A percentile compares a stretch with the other conserved stretches of the same genome.
Conservation (phyloP, 2,888 invertebrate species). For the Orthosia gothica region DNA sequence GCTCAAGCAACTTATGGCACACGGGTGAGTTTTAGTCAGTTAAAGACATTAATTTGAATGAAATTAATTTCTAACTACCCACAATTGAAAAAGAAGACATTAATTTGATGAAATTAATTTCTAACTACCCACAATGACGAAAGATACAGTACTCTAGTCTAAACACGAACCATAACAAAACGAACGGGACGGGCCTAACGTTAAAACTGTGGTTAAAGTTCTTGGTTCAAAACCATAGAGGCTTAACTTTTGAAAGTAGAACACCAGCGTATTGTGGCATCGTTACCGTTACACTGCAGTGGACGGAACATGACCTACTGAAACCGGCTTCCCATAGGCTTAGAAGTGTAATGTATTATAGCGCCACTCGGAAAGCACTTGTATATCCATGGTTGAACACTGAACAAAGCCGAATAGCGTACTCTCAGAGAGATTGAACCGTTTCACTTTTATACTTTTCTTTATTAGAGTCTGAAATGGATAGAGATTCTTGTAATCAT, state of each 20-base stretch:
- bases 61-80: neutral
- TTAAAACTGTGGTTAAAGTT: neutral
- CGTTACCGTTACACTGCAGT: slow-evolving; percentile 42
- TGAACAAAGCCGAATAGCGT: neutral
- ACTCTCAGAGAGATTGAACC: neutral
- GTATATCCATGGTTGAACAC: neutral
- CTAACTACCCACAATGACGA: neutral
- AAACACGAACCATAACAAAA: neutral
- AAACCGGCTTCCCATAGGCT: slow-evolving; percentile 37
- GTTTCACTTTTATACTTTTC: neutral
- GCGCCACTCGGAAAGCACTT: neutral
- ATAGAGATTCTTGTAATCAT: neutral
- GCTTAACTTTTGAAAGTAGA: slow-evolving; percentile 43
- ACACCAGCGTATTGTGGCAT: slow-evolving; percentile 28
- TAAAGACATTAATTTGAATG: neutral
- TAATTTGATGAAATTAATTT: neutral
- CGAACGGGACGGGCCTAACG: neutral
- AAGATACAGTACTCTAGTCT: neutral
- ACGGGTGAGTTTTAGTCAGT: too few relatives aligned
- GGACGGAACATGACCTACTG: slow-evolving; percentile 41
- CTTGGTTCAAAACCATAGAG: slow-evolving; percentile 6
- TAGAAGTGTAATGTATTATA: slow-evolving; percentile 10
- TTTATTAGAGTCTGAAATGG: neutral
- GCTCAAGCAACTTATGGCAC: too few relatives aligned
- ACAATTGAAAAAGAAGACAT: too few relatives aligned